These are phyloP conservation scores for Dendrocincla tyrannina DNA, from an alignment of 2,797 vertebrate genomes.

Conservation along the genomic window DNA sequence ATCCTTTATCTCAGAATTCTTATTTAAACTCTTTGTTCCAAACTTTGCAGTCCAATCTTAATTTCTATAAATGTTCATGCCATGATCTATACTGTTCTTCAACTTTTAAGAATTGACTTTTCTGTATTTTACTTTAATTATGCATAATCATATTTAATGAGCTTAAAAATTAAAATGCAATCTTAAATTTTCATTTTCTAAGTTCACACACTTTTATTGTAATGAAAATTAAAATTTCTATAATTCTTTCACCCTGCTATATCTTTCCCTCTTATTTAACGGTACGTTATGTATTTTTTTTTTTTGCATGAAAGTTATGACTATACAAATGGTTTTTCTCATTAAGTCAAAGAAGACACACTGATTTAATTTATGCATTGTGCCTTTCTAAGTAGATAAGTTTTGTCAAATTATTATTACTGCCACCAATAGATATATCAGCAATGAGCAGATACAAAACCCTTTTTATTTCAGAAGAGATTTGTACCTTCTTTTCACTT, in stretches of 20 bases:
- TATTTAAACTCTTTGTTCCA: background rate
- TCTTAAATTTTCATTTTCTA: background rate
- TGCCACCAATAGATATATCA: background rate
- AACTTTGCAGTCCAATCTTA: background rate
- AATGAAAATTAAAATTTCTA: background rate
- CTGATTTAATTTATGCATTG: background rate
- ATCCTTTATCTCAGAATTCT: background rate
- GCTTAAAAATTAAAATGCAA: background rate
- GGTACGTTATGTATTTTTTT: background rate
- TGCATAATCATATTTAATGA: background rate
- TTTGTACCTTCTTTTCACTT: background rate
- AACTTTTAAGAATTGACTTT: background rate
- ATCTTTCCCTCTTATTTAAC: background rate
- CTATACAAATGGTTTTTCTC: background rate
- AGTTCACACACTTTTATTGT: background rate
- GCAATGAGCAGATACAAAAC: background rate
- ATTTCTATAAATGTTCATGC: background rate
- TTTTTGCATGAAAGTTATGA: background rate
- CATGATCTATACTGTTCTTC: background rate
- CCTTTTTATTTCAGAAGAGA: background rate
- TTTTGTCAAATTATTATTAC: background rate
- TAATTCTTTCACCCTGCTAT: background rate
- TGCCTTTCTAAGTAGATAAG: background rate
- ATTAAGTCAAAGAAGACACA: background rate
- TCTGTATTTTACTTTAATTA: background rate